phyloP scores from a whole-genome alignment of 1,140 invertebrate genomes.

The Drosophila sp. region DNA sequence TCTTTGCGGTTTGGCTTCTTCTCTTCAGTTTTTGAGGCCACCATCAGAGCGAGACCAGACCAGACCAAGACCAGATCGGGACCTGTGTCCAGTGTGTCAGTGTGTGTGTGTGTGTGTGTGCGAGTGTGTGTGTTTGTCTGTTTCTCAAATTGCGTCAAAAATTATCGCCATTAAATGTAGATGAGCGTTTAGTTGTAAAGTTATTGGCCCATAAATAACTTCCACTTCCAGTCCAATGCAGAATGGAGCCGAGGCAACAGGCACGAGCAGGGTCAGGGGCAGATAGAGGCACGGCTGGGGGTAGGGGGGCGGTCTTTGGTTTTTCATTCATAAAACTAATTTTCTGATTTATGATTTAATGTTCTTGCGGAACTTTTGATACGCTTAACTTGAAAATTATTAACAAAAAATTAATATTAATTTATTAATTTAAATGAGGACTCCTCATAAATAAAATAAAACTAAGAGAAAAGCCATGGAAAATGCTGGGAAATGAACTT shows the following conservation, averaged over 20 bases:
- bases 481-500: neutral
- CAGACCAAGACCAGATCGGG: neutral
- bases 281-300: neutral
- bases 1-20: conserved; percentile 65
- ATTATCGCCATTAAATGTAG: conserved; percentile 81
- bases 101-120: neutral
- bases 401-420: conserved; percentile 44
- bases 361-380: conserved; percentile 39
- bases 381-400: conserved; percentile 17
- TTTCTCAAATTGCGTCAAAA: conserved; percentile 78
- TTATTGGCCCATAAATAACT: conserved; percentile 76
- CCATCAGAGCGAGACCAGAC: conserved; percentile 15
- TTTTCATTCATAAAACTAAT: conserved; percentile 64
- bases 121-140: conserved; percentile 49
- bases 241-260: conserved; percentile 7
- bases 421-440: conserved; percentile 20
- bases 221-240: conserved; percentile 3
- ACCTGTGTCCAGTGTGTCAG: conserved; percentile 4
- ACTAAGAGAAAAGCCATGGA: neutral
- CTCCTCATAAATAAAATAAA: conserved; percentile 2
- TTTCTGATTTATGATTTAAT: conserved; percentile 48
- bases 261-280: neutral
- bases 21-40: conserved; percentile 52
- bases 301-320: conserved; percentile 22
- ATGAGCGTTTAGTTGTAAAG: conserved; percentile 80